Base-by-base conservation (phyloP, 2,888 invertebrate genomes). In the Microplitis manilae region DNA sequence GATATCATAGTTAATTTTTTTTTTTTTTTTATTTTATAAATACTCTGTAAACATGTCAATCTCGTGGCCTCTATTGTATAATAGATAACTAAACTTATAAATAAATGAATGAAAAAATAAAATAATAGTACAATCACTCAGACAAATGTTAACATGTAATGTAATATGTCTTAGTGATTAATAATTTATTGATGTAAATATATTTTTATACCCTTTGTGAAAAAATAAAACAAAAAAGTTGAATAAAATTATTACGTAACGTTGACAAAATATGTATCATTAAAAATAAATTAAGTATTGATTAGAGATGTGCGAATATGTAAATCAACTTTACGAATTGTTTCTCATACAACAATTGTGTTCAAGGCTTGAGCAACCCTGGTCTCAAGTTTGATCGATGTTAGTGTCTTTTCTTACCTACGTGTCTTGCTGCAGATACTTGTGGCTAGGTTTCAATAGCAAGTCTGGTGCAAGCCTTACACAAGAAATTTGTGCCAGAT, bases 131-230 rank as follows among this genome's bases (percentile, higher is more conserved):
- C 60, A 39, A 67, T 70, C 61, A 70, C 17, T 30, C 40, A 67
- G 68, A 65, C 39, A 60, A 17, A 72, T 64, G 71, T 67, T 39
- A 17, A 40, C 60, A 60, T 60, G n/a, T 60, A 38, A 15, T 30
- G 30, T 20, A 60, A 60, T 17, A 59, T 68, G 30, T 17, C 8
- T 30, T 8, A 8, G 60, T 76, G 65, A 50, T 71, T 77, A 50
- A 50, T 77, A 64, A 74, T 20, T 71, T 79, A 60, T 78, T 68
- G 79, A 50, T 81, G 79, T 83, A 84, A 80, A 85, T 85, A 84
- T 86, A 86, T 86, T 86, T 86, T 86, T 86, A 80, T 86, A 86
- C 80, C 81, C 80, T 79, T 7, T 13, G 75, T 77, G 75, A 77
- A 80, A 77, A 61, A 65, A n/a, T 17, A 76, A 50, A 50, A 13